Evolutionary conservation across 2,113 vertebrate species (phyloP), one percentile per base, ranked within the genome.

Genomic region (Verasper variegatus): DNA sequence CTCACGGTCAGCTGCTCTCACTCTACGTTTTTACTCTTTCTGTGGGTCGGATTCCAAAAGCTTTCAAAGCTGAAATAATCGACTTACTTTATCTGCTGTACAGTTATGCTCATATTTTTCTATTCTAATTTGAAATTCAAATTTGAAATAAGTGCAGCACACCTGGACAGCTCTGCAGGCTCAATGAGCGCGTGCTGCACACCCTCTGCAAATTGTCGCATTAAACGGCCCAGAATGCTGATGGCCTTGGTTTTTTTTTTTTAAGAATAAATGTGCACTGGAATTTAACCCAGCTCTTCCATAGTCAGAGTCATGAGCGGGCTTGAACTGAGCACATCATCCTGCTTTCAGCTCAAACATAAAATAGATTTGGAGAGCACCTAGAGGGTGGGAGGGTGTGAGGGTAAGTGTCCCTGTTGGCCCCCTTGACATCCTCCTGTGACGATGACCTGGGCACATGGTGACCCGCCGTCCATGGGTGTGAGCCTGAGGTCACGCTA

Each of bases 331-430:
- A 85, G 31, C 64, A 80, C 71, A 83, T 81, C 66, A 79, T 73
- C 60, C 68, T 40, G 69, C 68, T 88, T 83, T 77, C 55, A 81
- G 57, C 80, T 77, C 69, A 63, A 59, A 88, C 58, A 35, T 86
- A 82, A 81, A 86, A 89, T 87, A 68, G 20, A 88, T 89, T 64
- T 78, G 62, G 77, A 67, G 75, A 81, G 64, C 68, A 78, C 68
- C 74, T 31, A 40, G 51, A 78, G 72, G 57, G 57, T 68, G 65
- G 24, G 68, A 76, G 80, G 63, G 67, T 84, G 68, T 83, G 67
- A 85, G 80, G 83, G 72, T 88, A 91, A 89, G 74, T 86, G 82
- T 89, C 76, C 59, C 68, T 87, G n/a, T 74, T 91, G 86, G 80
- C 86, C 83, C 83, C 82, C 68, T 70, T 90, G 80, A 89, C 82